These are phyloP conservation scores for Pygocentrus nattereri DNA, from an alignment of 2,797 vertebrate genomes.

Conservation along the genomic window DNA sequence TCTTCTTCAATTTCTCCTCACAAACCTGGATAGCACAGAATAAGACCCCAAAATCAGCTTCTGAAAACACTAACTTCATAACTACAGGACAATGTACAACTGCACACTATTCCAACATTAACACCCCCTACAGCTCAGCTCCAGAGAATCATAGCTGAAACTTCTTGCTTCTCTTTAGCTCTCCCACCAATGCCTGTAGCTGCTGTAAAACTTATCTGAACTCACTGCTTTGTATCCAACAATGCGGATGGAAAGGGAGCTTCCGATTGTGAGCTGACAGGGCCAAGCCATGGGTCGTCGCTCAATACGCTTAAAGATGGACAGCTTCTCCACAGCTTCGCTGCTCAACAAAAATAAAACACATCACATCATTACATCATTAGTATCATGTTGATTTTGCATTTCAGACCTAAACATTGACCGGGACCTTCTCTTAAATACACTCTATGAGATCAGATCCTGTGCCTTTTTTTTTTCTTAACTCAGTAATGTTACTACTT, in stretches of 20 bases:
- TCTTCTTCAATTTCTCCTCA: constrained; percentile 88
- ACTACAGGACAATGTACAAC: background rate
- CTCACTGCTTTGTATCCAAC: constrained; percentile 94
- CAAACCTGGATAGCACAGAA: constrained; percentile 79
- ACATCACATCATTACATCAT: no score
- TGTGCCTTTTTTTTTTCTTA: no score
- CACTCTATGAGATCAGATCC: no score
- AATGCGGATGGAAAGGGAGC: constrained; percentile 88
- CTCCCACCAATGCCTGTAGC: background rate
- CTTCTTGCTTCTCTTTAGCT: background rate
- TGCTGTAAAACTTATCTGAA: constrained; percentile 42
- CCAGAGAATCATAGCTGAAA: no score
- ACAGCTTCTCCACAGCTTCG: constrained; percentile 87
- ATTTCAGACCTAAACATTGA: no score
- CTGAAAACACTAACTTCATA: background rate
- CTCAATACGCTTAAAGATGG: constrained; percentile 90
- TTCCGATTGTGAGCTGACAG: constrained; percentile 93
- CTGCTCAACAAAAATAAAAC: constrained; percentile 69
- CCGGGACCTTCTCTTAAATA: no score
- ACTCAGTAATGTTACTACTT: no score
- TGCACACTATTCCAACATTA: background rate
- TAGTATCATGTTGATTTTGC: no score
- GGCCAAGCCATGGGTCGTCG: constrained; percentile 85
- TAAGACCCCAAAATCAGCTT: background rate
- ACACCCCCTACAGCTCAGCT: background rate